Evolutionary conservation across 1,140 invertebrate genomes (phyloP), one percentile per base, ranked within the genome.

Genomic region (Babylonia areolata): DNA sequence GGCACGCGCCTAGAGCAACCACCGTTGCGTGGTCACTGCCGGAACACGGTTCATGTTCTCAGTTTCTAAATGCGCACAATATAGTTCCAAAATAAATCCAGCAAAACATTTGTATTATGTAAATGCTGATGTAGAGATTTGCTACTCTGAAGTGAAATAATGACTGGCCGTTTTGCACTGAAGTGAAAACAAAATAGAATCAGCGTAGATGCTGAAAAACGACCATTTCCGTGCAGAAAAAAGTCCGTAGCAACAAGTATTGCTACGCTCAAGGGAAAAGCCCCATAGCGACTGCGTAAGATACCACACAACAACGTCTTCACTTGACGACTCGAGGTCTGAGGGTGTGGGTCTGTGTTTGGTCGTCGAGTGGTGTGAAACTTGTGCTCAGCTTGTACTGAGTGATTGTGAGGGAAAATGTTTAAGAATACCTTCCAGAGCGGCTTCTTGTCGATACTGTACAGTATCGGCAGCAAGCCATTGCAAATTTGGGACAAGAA

Each of bases 341-440:
- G 85, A 81, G 85, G 31, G 90, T 88, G 90, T 80, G 89, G 88
- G 90, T 89, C 84, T 88, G 89, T 87, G 85, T 85, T n/a, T 73
- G 64, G 75, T 87, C 89, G 90, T 90, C 84, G 79, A 85, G 79
- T 23, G 31, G 81, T 54, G 82, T 85, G 85, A 73, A 64, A 86
- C 71, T 87, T 90, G 82, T 81, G 86, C 78, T 73, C 82, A 51
- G 80, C 87, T 85, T 84, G 85, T 88, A 80, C 69, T 71, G 82
- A 84, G 81, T 69, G 33, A 83, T 71, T 86, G 85, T 85, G 54
- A 54, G 42, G 84, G 75, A 93, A 89, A 88, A 99, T 99, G 99
- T 99, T 99, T 94, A 99, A 99, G 95, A 99, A 99, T 93, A 99
- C 99, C 83, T 99, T 99, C 95, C 99, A 99, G 96, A 97, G 97